Evolutionary conservation across 1,140 invertebrate genomes (phyloP), one percentile per base, ranked within the genome.

Genomic region (Drosophila bocqueti): DNA sequence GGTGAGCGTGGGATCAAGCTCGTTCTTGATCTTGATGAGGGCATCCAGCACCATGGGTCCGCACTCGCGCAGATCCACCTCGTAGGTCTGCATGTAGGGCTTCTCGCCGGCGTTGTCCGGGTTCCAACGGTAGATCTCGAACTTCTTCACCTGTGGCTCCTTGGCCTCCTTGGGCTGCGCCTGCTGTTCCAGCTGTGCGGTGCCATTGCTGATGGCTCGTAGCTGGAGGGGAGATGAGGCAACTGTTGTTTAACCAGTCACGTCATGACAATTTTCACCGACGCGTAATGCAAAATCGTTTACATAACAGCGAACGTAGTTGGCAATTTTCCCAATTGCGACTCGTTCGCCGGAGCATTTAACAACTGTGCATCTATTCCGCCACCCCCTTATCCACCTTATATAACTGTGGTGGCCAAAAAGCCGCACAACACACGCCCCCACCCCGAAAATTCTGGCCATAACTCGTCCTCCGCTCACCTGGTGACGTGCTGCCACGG

Each of bases 41-140:
- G 98, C 98, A 95, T 99, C 99, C 73, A 99, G 93, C 24, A 99
- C 96, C 99, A 99, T 99, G 2, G 98, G 98, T 8, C 98, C 98
- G 94, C 98, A 99, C 10, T 96, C 94, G 83, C 98, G 98, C 42
- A 99, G 94, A 93, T 99, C 98, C 4, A 99, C 95, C 90, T 98
- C 95, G 93, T 98, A 99, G 57, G 98, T 97, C 93, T 99, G 96
- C 93, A 99, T 96, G 71, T 95, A 94, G 0, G 98, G 98, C 93
- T 99, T 99, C 78, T 98, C 96, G 61, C 97, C 96, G 21, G 97
- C 96, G 93, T 97, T 96, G 76, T 99, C 98, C 1, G 98, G 98
- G 94, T 98, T 97, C 97, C 96, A 99, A 93, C 98, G 95, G 91
- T 99, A 99, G 63, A 99, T 95, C 4, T 96, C 95, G 93, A 99